Evolutionary conservation across 2,888 invertebrate species (phyloP).

Genomic region (Tinea pellionella): DNA sequence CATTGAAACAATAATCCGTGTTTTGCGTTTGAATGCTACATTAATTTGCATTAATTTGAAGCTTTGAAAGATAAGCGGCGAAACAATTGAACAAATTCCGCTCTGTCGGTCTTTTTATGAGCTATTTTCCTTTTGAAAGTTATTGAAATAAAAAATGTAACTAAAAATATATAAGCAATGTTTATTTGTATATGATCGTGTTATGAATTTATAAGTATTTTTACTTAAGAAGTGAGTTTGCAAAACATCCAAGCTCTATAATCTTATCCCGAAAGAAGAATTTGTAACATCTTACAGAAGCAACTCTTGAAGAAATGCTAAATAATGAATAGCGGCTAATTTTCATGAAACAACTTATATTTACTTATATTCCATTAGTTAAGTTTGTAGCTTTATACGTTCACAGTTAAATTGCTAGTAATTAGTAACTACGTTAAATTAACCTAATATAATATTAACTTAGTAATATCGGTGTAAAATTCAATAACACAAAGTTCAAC

Average conservation of each 20-base stretch:
- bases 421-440: too few species aligned
- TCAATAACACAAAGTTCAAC: neutral
- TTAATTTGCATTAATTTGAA: conserved; percentile 52
- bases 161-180: neutral
- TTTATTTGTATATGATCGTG: neutral
- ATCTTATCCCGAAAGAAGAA: neutral
- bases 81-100: conserved; percentile 13
- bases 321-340: conserved; percentile 31
- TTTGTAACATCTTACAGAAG: conserved; percentile 14
- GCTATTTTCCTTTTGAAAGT: neutral
- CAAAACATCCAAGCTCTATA: neutral
- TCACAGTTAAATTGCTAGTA: too few species aligned
- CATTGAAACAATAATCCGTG: conserved; percentile 51
- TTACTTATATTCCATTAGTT: neutral
- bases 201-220: neutral
- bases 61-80: conserved; percentile 28
- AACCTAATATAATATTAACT: too few species aligned
- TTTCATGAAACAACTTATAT: conserved; percentile 20
- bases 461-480: too few species aligned
- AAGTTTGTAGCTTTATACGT: neutral
- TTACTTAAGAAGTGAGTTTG: neutral
- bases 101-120: neutral
- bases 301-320: conserved; percentile 16
- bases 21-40: conserved; percentile 57
- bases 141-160: conserved; percentile 1